Conservation (phyloP, 2,888 invertebrate species). For the Dermolepida albohirtum region DNA sequence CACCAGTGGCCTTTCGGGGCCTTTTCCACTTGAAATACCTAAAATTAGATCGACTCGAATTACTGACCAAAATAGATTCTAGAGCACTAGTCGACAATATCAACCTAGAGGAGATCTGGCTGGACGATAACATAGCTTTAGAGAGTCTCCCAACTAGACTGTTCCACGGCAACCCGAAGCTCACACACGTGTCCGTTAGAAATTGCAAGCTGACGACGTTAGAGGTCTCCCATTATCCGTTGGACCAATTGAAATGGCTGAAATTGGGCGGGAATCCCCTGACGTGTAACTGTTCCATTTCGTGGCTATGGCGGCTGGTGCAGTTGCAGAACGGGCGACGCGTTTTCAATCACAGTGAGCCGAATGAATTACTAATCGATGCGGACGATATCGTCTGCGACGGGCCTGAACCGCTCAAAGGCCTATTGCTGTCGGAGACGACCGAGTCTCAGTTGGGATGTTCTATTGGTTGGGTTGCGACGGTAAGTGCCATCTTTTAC, state of each 20-base stretch:
- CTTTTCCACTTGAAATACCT: constrained; percentile 83
- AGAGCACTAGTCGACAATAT: constrained; percentile 88
- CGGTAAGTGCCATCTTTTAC: constrained; percentile 66
- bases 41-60: constrained; percentile 77
- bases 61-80: constrained; percentile 77
- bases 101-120: constrained; percentile 80
- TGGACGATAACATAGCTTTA: constrained; percentile 83
- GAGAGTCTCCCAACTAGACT: constrained; percentile 81
- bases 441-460: constrained; percentile 74
- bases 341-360: constrained; percentile 51
- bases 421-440: constrained; percentile 69
- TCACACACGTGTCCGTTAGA: constrained; percentile 80
- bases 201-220: constrained; percentile 81
- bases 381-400: constrained; percentile 71
- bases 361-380: constrained; percentile 67
- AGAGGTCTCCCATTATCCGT: constrained; percentile 84
- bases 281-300: constrained; percentile 86
- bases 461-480: constrained; percentile 72
- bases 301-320: constrained; percentile 86
- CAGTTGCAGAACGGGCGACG: constrained; percentile 57
- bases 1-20: constrained; percentile 84
- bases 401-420: constrained; percentile 70
- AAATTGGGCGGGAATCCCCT: constrained; percentile 86
- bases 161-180: constrained; percentile 85
- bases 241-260: constrained; percentile 80